Evolutionary conservation across 2,113 vertebrate genomes (phyloP), one percentile per base, ranked within the genome.

Genomic region (Elachura formosa): DNA sequence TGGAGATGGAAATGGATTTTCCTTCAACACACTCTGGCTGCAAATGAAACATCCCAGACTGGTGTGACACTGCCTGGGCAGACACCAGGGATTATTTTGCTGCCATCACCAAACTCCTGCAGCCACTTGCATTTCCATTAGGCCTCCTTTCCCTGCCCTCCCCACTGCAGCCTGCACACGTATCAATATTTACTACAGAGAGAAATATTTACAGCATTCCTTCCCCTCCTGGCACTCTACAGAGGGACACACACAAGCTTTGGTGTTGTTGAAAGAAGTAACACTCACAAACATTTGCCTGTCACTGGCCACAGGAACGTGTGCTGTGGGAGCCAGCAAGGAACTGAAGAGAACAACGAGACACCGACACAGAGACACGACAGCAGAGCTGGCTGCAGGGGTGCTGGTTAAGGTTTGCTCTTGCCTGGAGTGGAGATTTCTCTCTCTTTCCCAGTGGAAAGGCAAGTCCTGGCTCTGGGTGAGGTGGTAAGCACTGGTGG

Each of bases 181-280:
- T 10, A 89, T 41, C 92, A 89, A 8, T 82, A 85, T 89, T 90
- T 93, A 96, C 87, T 81, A 95, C 87, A 89, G 87, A 84, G 77
- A 92, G 91, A 96, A 94, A 92, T 96, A 95, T 96, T 96, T 96
- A 96, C 94, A 96, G 90, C 41, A 19, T 67, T 96, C 91, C 95
- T 89, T 71, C 92, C 96, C 89, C 92, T 95, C 96, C 91, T 93
- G 96, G 95, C 92, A 92, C 90, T 93, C 91, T 81, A 88, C 91
- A 90, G 95, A 91, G 38, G 87, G 95, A 93, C 61, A 59, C 90
- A 94, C 87, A 68, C 69, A 96, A 83, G 78, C 96, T 98, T 97
- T 97, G 97, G 96, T 97, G 96, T 97, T 93, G 89, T 92, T 68
- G 83, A 94, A 95, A 96, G 88, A 76, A 97, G 71, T 20, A 94